Percentiles rank a stretch among this genome's conserved stretches.
phyloP scores from a whole-genome alignment of 2,888 invertebrate species.

The Cylloceria caligata region DNA sequence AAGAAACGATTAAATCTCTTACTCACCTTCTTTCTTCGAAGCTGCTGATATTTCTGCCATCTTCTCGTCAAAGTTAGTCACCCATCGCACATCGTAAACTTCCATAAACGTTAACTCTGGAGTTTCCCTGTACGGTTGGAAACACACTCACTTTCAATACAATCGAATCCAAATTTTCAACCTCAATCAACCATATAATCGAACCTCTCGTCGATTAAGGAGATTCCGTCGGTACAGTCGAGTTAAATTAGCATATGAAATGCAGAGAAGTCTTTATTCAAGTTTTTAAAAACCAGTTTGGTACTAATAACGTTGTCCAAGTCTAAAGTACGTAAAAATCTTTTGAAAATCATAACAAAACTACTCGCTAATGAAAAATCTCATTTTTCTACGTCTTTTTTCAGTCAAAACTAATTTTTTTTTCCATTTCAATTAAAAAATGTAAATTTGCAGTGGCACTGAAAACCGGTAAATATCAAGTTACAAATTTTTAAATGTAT shows the following conservation, averaged over 20 bases:
- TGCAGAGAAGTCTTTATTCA: no score
- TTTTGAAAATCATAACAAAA: neutral
- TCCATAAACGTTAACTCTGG: slow-evolving; percentile 84
- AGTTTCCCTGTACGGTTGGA: slow-evolving; percentile 84
- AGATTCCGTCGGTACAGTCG: no score
- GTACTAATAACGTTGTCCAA: neutral
- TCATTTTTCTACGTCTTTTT: no score
- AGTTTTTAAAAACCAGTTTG: neutral
- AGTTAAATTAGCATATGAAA: no score
- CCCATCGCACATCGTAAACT: slow-evolving; percentile 83
- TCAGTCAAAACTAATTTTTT: no score
- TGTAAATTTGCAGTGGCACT: no score
- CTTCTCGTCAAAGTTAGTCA: slow-evolving; percentile 83
- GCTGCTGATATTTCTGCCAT: slow-evolving; percentile 79
- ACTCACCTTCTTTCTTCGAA: slow-evolving; percentile 82
- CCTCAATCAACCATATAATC: slow-evolving; percentile 23
- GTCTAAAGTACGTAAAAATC: neutral
- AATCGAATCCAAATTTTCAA: slow-evolving; percentile 66
- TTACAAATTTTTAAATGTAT: no score
- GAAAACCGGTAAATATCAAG: no score
- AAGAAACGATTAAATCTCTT: slow-evolving; percentile 38
- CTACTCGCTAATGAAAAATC: no score
- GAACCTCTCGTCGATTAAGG: slow-evolving; percentile 54
- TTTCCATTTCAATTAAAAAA: no score
- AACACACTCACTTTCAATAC: slow-evolving; percentile 75